Base-by-base conservation (phyloP, 1,140 invertebrate species). In the Coboldia fuscipes region DNA sequence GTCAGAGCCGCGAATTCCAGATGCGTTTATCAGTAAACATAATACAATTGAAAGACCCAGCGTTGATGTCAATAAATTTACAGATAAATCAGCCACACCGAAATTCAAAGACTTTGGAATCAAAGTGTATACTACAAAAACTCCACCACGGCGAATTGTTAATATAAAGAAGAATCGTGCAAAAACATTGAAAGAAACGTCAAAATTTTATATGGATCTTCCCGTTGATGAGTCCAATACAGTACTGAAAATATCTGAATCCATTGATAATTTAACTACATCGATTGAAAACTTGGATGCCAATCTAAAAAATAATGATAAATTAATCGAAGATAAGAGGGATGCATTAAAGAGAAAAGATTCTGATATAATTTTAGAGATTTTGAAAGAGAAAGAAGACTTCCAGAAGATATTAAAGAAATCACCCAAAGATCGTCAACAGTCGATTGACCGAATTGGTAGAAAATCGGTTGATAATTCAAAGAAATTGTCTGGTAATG, bases 311-410 rank as follows among this genome's bases (percentile, higher is more conserved):
- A 17, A 22, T 19, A 31, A 36, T 14, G 10, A 12, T n/a, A n/a
- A 5, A 15, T 22, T 29, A 18, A 36, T 21, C 14, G 28, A 39
- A 26, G 18, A 31, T 26, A 35, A 39, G 12, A 27, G 29, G 13
- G 37, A 45, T 2, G 35, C 37, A 3, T 44, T 45, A 23, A 49
- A 47, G 35, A 48, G 46, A 32, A 38, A 51, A 7, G 51, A 54
- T 42, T 47, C 50, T 0, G 46, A 54, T 45, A 83, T 88, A 20
- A 79, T 86, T 16, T 70, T 77, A 12, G 76, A 84, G 47, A 60
- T 86, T 14, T 57, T 86, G 2, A 75, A 82, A 66, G 74, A 84
- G 45, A 84, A 78, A 45, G 66, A 76, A 42, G 79, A 84, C 41
- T 82, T 85, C 38, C 76, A 84, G 40, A 71, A 74, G 36, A 62